Evolutionary conservation across 2,888 invertebrate genomes (phyloP), one percentile per base, ranked within the genome.

Genomic region (Listrodromus nycthemerus): DNA sequence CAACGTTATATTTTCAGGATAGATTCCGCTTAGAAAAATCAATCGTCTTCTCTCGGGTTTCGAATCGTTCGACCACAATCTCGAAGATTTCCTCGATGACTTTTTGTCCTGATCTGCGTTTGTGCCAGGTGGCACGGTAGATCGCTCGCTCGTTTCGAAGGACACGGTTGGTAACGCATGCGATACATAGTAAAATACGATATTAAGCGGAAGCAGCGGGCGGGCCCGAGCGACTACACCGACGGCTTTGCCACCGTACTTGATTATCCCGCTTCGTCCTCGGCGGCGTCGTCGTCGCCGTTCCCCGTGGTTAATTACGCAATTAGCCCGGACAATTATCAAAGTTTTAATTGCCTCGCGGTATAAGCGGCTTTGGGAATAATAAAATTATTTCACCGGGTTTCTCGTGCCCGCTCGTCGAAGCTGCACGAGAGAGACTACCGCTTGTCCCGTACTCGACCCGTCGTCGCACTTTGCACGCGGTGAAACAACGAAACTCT

Each of bases 331-430:
- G 87, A 89, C 90, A 91, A 91, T 92, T 91, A 90, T 86, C 90
- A 87, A 92, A 92, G 91, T 92, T 92, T 92, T 92, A 91, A 92
- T 91, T 91, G 89, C 89, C 84, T 86, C 87, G 87, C 88, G 88
- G 85, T 87, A 89, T 89, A 89, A 91, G 90, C 89, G 86, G 89
- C 88, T 89, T 86, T 87, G 79, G 41, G 33, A 71, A 87, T 89
- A 90, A 91, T 91, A 91, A 91, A 90, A 90, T 91, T 89, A 90
- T 92, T 87, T 84, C 74, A 33, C 77, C 65, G 82, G 74, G 82
- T 83, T 50, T 61, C 52, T 69, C 61, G 69, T 70, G 74, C 55
- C 48, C 48, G 55, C 37, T 73, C 61, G 55, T 73, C 61, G 55
- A 37, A 83, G 83, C 82, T 87, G 73, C 80, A 82, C 82, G 77